phyloP scores from a whole-genome alignment of 2,113 vertebrate genomes.

The Chitala chitala region DNA sequence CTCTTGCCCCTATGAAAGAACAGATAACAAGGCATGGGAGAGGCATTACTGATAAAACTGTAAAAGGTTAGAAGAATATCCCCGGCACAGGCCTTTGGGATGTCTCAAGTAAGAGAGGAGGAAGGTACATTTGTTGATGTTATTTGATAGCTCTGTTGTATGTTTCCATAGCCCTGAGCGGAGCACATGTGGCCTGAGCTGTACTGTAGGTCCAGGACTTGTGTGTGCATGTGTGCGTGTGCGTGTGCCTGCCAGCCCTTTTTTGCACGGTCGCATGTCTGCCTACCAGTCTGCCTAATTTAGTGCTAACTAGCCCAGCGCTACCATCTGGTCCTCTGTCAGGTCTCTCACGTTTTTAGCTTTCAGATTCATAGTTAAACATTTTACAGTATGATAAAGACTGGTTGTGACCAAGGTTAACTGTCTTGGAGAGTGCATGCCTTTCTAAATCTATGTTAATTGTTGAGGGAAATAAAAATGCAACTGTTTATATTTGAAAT shows the following conservation, averaged over 20 bases:
- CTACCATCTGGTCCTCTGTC: conserved; percentile 37
- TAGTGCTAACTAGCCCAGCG: neutral
- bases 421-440: conserved; percentile 66
- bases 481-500: conserved; percentile 68
- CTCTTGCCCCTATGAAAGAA: too few species aligned
- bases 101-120: neutral
- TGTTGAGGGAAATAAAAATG: conserved; percentile 60
- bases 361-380: conserved; percentile 18
- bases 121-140: neutral
- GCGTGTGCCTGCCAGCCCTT: neutral
- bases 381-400: conserved; percentile 47
- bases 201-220: neutral
- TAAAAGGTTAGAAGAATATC: neutral
- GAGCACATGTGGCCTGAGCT: neutral
- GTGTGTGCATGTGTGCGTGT: too few species aligned
- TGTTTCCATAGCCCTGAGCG: neutral
- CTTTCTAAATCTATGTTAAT: conserved; percentile 44
- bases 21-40: neutral
- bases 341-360: conserved; percentile 51
- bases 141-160: neutral
- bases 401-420: conserved; percentile 58
- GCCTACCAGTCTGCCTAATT: neutral
- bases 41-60: neutral
- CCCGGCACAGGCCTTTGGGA: too few species aligned
- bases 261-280: conserved; percentile 2